These are phyloP conservation scores for Planococcus citri DNA, from an alignment of 1,140 invertebrate species.

Conservation along the genomic window DNA sequence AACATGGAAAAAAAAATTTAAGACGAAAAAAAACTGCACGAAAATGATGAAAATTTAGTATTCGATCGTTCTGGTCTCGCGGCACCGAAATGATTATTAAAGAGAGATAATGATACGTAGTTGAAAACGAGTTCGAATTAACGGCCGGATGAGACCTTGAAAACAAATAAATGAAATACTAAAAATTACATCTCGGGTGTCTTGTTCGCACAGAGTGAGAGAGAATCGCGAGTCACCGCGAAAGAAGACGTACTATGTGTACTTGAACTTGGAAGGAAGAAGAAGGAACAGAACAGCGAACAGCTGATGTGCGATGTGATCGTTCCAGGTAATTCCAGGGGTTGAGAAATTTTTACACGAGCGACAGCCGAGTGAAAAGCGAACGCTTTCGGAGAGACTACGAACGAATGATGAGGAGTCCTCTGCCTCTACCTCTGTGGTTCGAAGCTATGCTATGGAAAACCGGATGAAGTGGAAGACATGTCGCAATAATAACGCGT, in stretches of 20 bases:
- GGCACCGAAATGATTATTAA: no score
- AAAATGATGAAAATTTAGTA: no score
- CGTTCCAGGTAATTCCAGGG: no score
- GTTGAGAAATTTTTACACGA: no score
- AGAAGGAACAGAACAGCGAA: no score
- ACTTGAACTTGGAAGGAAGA: no score
- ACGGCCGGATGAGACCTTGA: slow-evolving; percentile 16
- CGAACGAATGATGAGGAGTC: slow-evolving; percentile 10
- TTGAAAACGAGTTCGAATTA: slow-evolving; percentile 13
- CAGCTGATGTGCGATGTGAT: no score
- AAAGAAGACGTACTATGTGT: no score
- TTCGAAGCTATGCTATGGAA: not conserved
- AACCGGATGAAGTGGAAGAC: slow-evolving; percentile 17
- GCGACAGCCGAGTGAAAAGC: not conserved
- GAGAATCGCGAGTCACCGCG: not conserved
- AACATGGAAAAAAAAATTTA: not conserved
- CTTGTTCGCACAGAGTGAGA: not conserved
- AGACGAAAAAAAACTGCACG: not conserved
- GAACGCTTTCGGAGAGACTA: not conserved
- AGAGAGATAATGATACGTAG: not conserved
- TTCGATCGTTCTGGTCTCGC: no score
- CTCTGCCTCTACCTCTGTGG: not conserved
- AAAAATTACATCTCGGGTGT: not conserved
- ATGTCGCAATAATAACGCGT: slow-evolving; percentile 20
- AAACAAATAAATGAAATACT: not conserved